Evolutionary conservation across 2,113 vertebrate species (phyloP).

Genomic region (Crotalus helleri): DNA sequence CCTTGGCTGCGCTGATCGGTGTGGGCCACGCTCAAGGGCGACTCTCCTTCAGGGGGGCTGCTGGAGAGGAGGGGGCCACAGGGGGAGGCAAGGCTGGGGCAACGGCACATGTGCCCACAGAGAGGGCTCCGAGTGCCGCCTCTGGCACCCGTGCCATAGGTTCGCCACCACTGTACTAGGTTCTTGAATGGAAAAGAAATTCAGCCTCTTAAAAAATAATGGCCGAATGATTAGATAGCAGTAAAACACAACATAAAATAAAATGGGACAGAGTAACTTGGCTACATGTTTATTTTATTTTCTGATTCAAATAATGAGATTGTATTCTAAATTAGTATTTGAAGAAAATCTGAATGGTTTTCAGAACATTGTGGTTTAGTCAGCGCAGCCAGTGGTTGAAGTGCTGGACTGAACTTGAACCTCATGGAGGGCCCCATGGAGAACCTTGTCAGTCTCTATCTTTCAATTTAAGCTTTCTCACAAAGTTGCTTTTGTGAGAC

Average conservation of each 20-base stretch:
- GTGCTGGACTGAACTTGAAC: background rate
- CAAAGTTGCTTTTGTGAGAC: background rate
- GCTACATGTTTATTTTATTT: background rate
- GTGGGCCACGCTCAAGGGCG: too few species aligned
- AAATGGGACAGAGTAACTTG: background rate
- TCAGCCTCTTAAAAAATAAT: background rate
- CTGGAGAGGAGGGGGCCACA: too few species aligned
- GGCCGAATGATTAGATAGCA: background rate
- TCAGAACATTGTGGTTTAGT: background rate
- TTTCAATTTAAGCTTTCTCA: background rate
- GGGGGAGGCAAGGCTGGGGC: too few species aligned
- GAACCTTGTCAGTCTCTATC: background rate
- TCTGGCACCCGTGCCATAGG: too few species aligned
- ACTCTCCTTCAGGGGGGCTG: too few species aligned
- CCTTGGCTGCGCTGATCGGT: too few species aligned
- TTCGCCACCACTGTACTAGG: too few species aligned
- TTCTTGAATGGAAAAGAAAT: background rate
- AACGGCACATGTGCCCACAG: too few species aligned
- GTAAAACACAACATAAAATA: background rate
- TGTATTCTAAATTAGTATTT: background rate
- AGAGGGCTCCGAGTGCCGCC: too few species aligned
- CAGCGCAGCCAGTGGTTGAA: background rate
- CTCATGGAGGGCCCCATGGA: background rate
- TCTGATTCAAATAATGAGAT: background rate
- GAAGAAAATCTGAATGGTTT: background rate